Evolutionary conservation across 2,797 vertebrate species (phyloP).

Genomic region (Podarcis lilfordi): DNA sequence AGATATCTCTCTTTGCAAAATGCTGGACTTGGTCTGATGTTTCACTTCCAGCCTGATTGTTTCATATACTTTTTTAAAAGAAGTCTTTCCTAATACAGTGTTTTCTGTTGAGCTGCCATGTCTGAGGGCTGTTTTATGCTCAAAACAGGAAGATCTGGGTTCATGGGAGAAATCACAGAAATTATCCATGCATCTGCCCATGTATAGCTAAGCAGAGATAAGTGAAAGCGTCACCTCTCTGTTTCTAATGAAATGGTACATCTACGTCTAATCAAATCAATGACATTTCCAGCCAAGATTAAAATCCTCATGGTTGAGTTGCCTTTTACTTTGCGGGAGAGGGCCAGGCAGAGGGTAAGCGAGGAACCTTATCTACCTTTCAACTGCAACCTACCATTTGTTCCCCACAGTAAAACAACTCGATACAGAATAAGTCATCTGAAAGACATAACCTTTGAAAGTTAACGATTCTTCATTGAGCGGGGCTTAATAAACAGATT

Average conservation of each 20-base stretch:
- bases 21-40: neutral
- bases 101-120: slow-evolving; percentile 1
- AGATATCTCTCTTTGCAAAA: neutral
- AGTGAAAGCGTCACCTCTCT: neutral
- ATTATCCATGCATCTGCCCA: slow-evolving; percentile 43
- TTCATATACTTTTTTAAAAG: neutral
- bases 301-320: neutral
- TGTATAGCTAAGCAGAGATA: slow-evolving; percentile 1
- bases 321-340: neutral
- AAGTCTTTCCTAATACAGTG: slow-evolving; percentile 5
- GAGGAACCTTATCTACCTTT: neutral
- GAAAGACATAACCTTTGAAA: neutral
- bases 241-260: neutral
- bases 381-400: slow-evolving; percentile 21
- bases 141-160: slow-evolving; percentile 42
- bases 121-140: neutral
- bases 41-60: neutral
- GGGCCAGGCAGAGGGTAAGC: neutral
- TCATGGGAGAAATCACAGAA: slow-evolving; percentile 46
- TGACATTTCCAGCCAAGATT: neutral
- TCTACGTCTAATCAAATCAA: neutral
- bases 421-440: neutral
- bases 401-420: slow-evolving; percentile 9
- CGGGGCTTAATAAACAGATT: neutral
- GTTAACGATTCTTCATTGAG: neutral